Evolutionary conservation across 2,113 vertebrate genomes (phyloP).

Genomic region (Dunckerocampus dactyliophorus): DNA sequence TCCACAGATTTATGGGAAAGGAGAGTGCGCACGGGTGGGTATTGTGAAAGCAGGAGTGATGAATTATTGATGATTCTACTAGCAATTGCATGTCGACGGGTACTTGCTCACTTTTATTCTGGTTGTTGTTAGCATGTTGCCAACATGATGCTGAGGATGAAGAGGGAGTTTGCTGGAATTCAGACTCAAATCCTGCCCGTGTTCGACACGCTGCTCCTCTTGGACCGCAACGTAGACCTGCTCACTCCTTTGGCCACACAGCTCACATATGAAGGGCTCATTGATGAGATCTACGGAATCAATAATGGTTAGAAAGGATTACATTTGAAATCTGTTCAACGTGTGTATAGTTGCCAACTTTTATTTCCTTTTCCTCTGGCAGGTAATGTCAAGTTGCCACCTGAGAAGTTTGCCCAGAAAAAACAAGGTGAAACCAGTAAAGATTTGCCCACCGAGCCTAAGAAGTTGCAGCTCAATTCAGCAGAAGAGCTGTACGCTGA

Average conservation of each 20-base stretch:
- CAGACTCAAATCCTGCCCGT: constrained; percentile 89
- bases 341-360: background rate
- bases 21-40: constrained; percentile 91
- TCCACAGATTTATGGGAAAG: constrained; percentile 95
- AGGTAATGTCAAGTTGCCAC: constrained; percentile 95
- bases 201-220: constrained; percentile 88
- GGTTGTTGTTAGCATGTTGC: constrained; percentile 83
- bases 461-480: constrained; percentile 95
- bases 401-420: constrained; percentile 93
- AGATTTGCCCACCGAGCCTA: constrained; percentile 91
- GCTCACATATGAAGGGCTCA: constrained; percentile 94
- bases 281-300: constrained; percentile 95
- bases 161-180: constrained; percentile 90
- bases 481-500: constrained; percentile 95
- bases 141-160: constrained; percentile 99
- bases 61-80: background rate
- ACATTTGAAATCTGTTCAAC: background rate
- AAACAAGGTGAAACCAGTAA: constrained; percentile 88
- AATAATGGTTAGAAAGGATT: constrained; percentile 83
- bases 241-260: constrained; percentile 91
- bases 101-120: background rate
- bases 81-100: background rate
- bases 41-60: background rate
- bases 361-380: constrained; percentile 2
- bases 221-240: constrained; percentile 92